phyloP scores from a whole-genome alignment of 2,113 vertebrate species.

The Hystrix brachyura region DNA sequence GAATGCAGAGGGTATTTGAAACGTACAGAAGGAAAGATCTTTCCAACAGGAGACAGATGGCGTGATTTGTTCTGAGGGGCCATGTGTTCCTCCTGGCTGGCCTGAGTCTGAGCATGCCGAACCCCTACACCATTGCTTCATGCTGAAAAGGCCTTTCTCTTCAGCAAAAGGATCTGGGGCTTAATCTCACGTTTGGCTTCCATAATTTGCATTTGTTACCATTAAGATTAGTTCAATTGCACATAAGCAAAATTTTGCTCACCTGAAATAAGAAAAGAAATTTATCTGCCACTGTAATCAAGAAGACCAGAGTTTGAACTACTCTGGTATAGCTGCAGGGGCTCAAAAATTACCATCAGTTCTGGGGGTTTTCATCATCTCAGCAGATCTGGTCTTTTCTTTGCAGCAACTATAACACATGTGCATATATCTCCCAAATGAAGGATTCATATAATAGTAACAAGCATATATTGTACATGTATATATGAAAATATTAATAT shows the following conservation, averaged over 20 bases:
- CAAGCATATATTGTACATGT: not conserved
- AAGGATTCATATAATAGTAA: not conserved
- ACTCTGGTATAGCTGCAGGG: not conserved
- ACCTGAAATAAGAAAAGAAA: conserved; percentile 48
- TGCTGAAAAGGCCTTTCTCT: conserved; percentile 51
- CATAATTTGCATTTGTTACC: conserved; percentile 17
- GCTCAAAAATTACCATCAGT: not conserved
- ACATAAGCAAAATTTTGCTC: conserved; percentile 12
- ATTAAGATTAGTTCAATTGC: conserved; percentile 43
- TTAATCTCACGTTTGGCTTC: conserved; percentile 16
- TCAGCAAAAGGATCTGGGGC: conserved; percentile 15
- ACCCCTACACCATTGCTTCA: not conserved
- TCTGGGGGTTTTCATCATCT: not conserved
- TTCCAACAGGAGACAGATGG: conserved; percentile 68
- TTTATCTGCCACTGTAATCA: conserved; percentile 45
- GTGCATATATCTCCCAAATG: too few species aligned
- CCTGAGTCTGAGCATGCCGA: not conserved
- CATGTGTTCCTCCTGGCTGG: conserved; percentile 62
- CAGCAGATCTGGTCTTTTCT: not conserved
- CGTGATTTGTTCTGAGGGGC: conserved; percentile 61
- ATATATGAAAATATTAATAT: not conserved
- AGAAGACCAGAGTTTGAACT: not conserved
- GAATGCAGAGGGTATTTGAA: conserved; percentile 57
- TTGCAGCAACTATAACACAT: not conserved
- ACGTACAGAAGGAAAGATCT: conserved; percentile 26